Conservation (phyloP, 2,888 invertebrate species). For the Pyrrhia umbra region DNA sequence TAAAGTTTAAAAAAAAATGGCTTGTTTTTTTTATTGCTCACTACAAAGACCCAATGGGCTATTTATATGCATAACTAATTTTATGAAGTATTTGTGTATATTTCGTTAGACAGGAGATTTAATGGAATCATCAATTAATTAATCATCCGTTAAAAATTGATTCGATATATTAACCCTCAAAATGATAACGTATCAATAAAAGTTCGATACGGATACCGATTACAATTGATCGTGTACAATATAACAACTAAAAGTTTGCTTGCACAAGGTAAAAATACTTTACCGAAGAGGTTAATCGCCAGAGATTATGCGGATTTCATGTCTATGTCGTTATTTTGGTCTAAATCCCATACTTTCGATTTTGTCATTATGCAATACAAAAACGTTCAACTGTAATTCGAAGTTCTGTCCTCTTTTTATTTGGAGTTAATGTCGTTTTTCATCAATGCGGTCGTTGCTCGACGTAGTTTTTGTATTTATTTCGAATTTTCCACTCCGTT, state of each 20-base stretch:
- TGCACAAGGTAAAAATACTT: constrained; percentile 27
- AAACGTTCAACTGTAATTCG: constrained; percentile 64
- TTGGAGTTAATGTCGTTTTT: constrained; percentile 59
- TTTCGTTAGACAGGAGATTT: too few relatives aligned
- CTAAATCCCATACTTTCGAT: constrained; percentile 70
- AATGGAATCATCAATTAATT: not conserved
- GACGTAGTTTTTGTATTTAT: constrained; percentile 40
- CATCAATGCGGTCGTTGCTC: constrained; percentile 57
- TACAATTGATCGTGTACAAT: constrained; percentile 14
- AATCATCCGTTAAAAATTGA: constrained; percentile 22
- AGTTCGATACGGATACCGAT: constrained; percentile 18
- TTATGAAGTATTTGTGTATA: not conserved
- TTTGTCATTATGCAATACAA: constrained; percentile 73
- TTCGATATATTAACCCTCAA: constrained; percentile 32
- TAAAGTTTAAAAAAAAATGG: not conserved
- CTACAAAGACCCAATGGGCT: not conserved
- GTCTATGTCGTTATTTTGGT: constrained; percentile 61
- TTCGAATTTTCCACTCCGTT: constrained; percentile 42
- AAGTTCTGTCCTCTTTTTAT: constrained; percentile 59
- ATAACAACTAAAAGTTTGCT: constrained; percentile 19
- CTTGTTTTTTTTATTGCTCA: too few relatives aligned
- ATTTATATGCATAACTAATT: not conserved
- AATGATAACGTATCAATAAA: constrained; percentile 32
- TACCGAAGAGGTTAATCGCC: constrained; percentile 48
- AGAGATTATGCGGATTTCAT: constrained; percentile 61